A percentile compares a stretch with the other conserved stretches of the same genome.
Evolutionary conservation across 2,888 invertebrate genomes (phyloP).

Genomic region (Gymnocheta viridis): DNA sequence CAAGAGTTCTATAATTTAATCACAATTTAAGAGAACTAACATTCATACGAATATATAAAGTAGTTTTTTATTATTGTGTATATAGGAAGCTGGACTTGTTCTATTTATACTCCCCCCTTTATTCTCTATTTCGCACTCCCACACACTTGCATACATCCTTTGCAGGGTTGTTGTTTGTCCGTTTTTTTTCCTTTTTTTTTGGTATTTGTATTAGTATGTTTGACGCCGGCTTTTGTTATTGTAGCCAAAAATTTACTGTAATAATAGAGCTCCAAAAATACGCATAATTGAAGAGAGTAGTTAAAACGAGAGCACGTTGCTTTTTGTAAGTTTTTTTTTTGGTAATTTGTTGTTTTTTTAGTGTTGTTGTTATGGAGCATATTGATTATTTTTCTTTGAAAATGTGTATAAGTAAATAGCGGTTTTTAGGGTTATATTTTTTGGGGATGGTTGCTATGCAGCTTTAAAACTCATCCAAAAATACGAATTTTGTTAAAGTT

Average conservation of each 20-base stretch:
- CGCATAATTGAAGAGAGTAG: constrained; percentile 44
- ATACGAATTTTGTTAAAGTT: not conserved
- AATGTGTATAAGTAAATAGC: constrained; percentile 56
- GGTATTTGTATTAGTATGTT: constrained; percentile 27
- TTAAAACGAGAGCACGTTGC: constrained; percentile 9
- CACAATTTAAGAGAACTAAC: constrained; percentile 16
- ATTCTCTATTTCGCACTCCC: not conserved
- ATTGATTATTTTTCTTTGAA: constrained; percentile 52
- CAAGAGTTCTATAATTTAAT: constrained; percentile 31
- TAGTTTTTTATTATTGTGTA: constrained; percentile 5
- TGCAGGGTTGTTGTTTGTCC: not conserved
- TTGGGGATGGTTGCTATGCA: constrained; percentile 44
- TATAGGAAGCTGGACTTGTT: constrained; percentile 47
- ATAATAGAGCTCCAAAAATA: constrained; percentile 6
- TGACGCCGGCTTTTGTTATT: constrained; percentile 46
- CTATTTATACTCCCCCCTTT: constrained; percentile 4
- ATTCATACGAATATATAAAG: not conserved
- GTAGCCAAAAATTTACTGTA: constrained; percentile 27
- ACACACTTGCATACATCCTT: not conserved
- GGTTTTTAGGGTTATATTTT: not conserved
- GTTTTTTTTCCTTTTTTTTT: not conserved
- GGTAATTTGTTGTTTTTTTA: constrained; percentile 11
- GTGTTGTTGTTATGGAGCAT: constrained; percentile 61
- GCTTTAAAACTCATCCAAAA: not conserved
- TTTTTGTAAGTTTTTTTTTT: not conserved